These are phyloP conservation scores for Gryllus longicercus DNA, from an alignment of 2,888 invertebrate species.

Conservation along the genomic window DNA sequence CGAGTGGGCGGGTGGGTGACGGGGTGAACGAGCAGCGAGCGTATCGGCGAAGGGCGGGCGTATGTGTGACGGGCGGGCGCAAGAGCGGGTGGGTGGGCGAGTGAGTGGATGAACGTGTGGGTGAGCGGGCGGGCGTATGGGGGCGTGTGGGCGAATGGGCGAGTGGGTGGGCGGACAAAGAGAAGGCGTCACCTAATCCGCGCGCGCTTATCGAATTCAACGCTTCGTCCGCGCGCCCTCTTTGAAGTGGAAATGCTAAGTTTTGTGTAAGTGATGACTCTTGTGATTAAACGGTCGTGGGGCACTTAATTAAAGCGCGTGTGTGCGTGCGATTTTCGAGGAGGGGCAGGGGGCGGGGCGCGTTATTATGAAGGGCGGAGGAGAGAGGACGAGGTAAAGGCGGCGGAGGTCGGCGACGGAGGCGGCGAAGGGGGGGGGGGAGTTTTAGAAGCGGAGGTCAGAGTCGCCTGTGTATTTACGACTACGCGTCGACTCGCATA, in stretches of 20 bases:
- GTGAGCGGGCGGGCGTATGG: too few species aligned
- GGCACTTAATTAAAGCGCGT: neutral
- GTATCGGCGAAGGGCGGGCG: too few species aligned
- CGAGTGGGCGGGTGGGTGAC: too few species aligned
- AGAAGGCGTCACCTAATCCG: neutral
- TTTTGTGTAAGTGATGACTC: conserved; percentile 17
- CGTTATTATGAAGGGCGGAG: neutral
- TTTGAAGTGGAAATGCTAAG: conserved; percentile 17
- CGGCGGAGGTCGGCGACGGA: neutral
- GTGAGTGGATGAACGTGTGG: too few species aligned
- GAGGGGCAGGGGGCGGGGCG: neutral
- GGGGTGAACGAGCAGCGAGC: too few species aligned
- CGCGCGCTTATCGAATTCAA: conserved; percentile 6
- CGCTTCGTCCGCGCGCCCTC: neutral
- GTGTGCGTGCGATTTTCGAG: conserved; percentile 1
- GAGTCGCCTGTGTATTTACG: too few species aligned
- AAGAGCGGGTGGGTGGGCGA: too few species aligned
- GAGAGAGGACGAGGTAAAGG: neutral
- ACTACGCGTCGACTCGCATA: neutral
- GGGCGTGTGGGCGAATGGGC: too few species aligned
- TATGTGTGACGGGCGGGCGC: too few species aligned
- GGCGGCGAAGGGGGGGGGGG: neutral
- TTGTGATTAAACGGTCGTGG: neutral
- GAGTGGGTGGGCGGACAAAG: neutral
- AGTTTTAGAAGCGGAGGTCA: too few species aligned